Percentiles rank a stretch among this genome's conserved stretches.
These are phyloP conservation scores for Pegoplata infirma DNA, from an alignment of 2,888 invertebrate species.

Conservation along the genomic window DNA sequence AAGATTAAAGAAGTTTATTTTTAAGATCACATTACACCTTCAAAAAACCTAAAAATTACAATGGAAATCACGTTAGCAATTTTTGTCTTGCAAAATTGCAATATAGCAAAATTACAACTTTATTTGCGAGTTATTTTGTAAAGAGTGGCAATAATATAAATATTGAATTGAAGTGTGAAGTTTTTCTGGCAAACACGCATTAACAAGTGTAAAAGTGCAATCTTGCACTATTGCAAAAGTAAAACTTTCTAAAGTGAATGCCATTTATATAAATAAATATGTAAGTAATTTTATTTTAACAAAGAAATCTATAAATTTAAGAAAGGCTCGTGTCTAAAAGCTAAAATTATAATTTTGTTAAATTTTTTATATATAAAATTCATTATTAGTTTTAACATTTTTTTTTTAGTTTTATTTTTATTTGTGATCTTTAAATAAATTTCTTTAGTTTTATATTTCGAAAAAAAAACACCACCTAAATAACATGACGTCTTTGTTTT, in stretches of 20 bases:
- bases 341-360: slow-evolving; percentile 21
- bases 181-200: too few species aligned
- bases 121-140: too few species aligned
- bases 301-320: not conserved
- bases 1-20: slow-evolving; percentile 56
- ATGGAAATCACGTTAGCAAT: too few species aligned
- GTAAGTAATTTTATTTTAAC: slow-evolving; percentile 6
- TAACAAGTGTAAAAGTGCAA: too few species aligned
- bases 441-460: slow-evolving; percentile 48
- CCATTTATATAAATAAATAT: too few species aligned
- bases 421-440: slow-evolving; percentile 56
- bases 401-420: not conserved
- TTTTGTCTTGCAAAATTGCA: too few species aligned
- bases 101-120: too few species aligned
- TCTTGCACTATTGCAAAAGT: too few species aligned
- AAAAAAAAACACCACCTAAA: slow-evolving; percentile 51
- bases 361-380: not conserved
- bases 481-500: slow-evolving; percentile 11
- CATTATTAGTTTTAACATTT: not conserved
- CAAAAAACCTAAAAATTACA: slow-evolving; percentile 1
- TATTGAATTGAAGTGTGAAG: too few species aligned
- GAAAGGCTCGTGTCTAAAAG: slow-evolving; percentile 57
- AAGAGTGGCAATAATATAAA: not conserved
- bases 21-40: slow-evolving; percentile 28
- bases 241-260: too few species aligned